Percentiles rank a stretch among this genome's conserved stretches.
phyloP scores from a whole-genome alignment of 2,113 vertebrate genomes.

The Nicator chloris region DNA sequence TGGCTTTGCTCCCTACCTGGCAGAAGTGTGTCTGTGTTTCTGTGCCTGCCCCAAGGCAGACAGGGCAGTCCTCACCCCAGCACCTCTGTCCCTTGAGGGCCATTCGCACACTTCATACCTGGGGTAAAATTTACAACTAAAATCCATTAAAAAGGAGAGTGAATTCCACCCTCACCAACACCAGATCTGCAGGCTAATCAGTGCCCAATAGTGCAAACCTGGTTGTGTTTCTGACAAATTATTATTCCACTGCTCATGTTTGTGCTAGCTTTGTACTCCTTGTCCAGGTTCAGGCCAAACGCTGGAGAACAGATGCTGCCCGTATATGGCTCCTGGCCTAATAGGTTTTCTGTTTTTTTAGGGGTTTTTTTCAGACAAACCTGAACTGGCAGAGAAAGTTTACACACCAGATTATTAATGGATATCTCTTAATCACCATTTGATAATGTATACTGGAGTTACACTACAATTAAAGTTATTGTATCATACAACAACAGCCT shows the following conservation, averaged over 20 bases:
- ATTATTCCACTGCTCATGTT: not conserved
- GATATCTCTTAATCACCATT: not conserved
- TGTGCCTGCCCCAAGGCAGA: rapidly evolving
- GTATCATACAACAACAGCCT: not conserved
- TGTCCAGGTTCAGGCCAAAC: not conserved
- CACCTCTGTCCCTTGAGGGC: not conserved
- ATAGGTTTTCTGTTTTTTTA: not conserved
- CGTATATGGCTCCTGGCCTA: not conserved
- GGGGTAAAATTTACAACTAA: not conserved
- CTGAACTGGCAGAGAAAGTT: not conserved
- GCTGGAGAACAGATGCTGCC: not conserved
- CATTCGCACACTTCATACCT: not conserved
- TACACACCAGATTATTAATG: not conserved
- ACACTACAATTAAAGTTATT: not conserved
- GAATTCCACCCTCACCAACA: not conserved
- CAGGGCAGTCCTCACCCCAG: not conserved
- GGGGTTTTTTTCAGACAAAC: not conserved
- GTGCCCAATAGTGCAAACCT: not conserved
- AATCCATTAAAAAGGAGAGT: rapidly evolving
- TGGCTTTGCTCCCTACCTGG: not conserved
- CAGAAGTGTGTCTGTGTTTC: not conserved
- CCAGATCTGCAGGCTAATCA: not conserved
- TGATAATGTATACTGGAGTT: not conserved
- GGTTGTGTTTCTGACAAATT: not conserved
- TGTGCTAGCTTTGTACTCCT: not conserved